Evolutionary conservation across 2,113 vertebrate genomes (phyloP).

Genomic region (Hassar affinis): DNA sequence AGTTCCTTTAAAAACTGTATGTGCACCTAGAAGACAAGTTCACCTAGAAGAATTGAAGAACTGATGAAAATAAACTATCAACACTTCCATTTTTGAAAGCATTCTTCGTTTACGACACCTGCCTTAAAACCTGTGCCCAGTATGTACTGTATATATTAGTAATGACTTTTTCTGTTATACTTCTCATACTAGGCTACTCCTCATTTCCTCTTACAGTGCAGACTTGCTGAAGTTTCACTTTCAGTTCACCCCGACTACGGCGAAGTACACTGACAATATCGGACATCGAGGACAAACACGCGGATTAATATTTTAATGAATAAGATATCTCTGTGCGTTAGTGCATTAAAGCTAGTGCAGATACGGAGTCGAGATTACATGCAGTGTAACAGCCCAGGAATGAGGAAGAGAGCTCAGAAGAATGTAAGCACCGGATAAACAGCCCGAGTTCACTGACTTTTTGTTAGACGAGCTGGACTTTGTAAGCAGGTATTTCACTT

Average conservation of each 20-base stretch:
- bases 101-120: too few relatives aligned
- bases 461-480: not conserved
- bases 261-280: not conserved
- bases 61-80: too few relatives aligned
- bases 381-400: not conserved
- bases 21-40: too few relatives aligned
- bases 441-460: not conserved
- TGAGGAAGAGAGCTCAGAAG: not conserved
- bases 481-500: not conserved
- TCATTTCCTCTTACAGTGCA: not conserved
- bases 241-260: not conserved
- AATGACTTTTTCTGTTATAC: too few relatives aligned
- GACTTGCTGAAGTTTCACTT: conserved; percentile 10
- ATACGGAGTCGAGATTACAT: fast-evolving
- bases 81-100: too few relatives aligned
- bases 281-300: not conserved
- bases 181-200: not conserved
- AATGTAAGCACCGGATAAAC: not conserved
- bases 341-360: not conserved
- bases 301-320: too few relatives aligned
- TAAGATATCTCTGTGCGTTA: not conserved
- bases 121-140: too few relatives aligned
- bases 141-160: too few relatives aligned
- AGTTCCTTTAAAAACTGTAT: too few relatives aligned
- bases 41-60: too few relatives aligned